A percentile compares a stretch with the other conserved stretches of the same genome.
These are phyloP conservation scores for Anabas testudineus DNA, from an alignment of 2,797 vertebrate species.

Conservation along the genomic window DNA sequence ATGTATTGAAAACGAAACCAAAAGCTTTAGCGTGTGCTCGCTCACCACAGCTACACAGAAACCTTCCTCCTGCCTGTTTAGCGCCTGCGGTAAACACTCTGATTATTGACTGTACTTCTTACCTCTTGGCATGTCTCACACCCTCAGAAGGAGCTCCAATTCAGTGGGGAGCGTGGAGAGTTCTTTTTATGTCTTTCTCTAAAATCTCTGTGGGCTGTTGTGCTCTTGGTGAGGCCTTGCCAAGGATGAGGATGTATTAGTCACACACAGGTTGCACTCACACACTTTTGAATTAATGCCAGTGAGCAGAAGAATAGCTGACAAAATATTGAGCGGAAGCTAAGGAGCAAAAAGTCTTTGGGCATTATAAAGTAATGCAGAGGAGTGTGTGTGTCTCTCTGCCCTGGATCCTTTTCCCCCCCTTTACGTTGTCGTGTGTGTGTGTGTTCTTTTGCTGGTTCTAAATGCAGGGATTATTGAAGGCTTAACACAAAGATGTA, in stretches of 20 bases:
- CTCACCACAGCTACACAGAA: conserved; percentile 4
- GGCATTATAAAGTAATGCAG: background rate
- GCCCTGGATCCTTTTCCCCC: background rate
- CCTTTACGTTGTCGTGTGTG: background rate
- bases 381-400: background rate
- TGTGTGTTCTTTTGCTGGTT: background rate
- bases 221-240: conserved; percentile 43
- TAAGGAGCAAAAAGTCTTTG: conserved; percentile 5
- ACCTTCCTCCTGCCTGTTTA: conserved; percentile 12
- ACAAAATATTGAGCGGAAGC: conserved; percentile 31
- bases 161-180: conserved; percentile 31
- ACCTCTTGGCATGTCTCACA: conserved; percentile 43
- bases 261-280: conserved; percentile 61
- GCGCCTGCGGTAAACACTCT: conserved; percentile 23
- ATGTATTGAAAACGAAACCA: background rate
- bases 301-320: conserved; percentile 41
- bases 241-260: conserved; percentile 61
- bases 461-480: background rate
- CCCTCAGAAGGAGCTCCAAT: conserved; percentile 50
- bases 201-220: conserved; percentile 54
- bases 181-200: conserved; percentile 57
- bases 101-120: conserved; percentile 32
- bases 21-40: background rate
- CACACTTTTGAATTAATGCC: conserved; percentile 45
- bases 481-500: background rate